phyloP scores from a whole-genome alignment of 2,797 vertebrate genomes.

The Accipiter fasciatus region DNA sequence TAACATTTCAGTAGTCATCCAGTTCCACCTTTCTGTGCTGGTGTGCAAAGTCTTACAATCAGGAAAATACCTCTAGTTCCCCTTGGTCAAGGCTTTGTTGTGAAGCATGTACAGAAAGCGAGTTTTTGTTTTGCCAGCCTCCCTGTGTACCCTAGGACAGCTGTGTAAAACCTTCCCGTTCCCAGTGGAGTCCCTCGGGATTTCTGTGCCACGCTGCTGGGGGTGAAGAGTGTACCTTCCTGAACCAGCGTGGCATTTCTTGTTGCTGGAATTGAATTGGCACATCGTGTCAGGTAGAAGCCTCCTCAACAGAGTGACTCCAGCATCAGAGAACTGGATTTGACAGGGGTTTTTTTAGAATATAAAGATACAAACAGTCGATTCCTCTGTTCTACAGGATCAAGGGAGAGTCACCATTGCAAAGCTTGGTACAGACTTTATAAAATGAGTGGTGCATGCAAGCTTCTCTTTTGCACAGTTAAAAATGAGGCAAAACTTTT shows the following conservation, averaged over 20 bases:
- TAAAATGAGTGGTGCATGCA: background rate
- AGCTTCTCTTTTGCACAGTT: background rate
- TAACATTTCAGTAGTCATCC: background rate
- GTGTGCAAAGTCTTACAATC: background rate
- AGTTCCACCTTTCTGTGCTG: background rate
- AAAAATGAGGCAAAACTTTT: background rate
- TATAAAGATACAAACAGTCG: background rate
- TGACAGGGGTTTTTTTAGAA: background rate
- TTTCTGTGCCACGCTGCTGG: fast-evolving
- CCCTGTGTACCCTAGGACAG: background rate
- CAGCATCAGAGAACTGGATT: background rate
- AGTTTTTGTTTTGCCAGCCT: fast-evolving
- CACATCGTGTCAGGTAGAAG: background rate
- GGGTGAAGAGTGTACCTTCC: background rate
- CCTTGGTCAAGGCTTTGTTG: background rate
- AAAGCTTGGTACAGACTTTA: background rate
- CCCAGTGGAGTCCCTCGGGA: background rate
- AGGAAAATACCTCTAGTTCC: background rate
- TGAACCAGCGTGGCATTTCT: background rate
- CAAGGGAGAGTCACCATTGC: background rate
- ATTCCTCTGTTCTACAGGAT: background rate
- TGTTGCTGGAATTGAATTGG: background rate
- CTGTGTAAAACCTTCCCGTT: background rate
- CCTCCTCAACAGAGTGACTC: background rate
- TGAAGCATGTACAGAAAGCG: background rate